Evolutionary conservation across 2,888 invertebrate genomes (phyloP), one percentile per base, ranked within the genome.

Genomic region (Pteria penguin): DNA sequence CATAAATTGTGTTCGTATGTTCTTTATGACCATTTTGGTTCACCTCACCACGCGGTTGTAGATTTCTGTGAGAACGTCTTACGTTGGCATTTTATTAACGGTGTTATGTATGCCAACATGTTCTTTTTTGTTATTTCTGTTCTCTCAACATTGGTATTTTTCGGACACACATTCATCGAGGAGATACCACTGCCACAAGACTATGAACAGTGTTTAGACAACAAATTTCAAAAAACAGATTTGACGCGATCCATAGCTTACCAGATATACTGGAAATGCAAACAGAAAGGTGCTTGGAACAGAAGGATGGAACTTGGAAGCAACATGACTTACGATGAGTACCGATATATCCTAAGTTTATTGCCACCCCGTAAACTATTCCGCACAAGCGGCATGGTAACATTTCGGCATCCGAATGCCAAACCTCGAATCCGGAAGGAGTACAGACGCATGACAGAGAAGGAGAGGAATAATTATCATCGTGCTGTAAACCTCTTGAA

Each of bases 131-230:
- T 18, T 18, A 18, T 45, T 8, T 8, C 45, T 14, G 18, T 45
- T 45, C 1, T 45, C 18, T 14, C 18, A 14, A 14, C 45, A 14
- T 45, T 14, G 8, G 8, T 45, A 14, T 8, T 8, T 45, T 8
- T 18, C 8, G 52, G 54, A 67, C n/a, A 31, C 32, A 68, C 72
- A 18, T 71, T 72, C 66, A 82, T 85, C 11, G 79, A 80, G 33
- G 82, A 82, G 11, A 77, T 84, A 5, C 80, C 86, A 2, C 55
- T 86, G n/a, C 87, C 86, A 0, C 62, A 27, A 5, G 62, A 71
- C n/a, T 61, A 86, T 58, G 71, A 84, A 26, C 81, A 84, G n/a
- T 87, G 87, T 68, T 86, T 86, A 69, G 67, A 79, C 27, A 57
- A 78, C 4, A 82, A 81, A 52, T 72, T 82, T 0, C 69, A 72